These are phyloP conservation scores for Blera fallax DNA, from an alignment of 2,888 invertebrate species.

Conservation along the genomic window DNA sequence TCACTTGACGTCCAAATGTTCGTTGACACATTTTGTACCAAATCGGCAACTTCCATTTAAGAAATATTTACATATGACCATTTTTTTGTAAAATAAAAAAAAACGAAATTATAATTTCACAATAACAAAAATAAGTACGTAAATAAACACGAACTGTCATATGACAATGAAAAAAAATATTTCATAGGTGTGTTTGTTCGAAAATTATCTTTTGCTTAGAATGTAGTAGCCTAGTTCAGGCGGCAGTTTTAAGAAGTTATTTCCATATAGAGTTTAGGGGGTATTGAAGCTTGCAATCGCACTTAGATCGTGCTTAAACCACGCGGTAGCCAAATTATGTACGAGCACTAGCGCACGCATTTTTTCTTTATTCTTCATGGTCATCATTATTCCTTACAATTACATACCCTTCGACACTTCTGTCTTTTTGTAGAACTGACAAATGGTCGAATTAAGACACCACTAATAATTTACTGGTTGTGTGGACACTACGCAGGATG, in stretches of 20 bases:
- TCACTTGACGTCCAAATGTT: conserved; percentile 81
- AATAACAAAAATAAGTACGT: neutral
- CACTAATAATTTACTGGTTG: no score
- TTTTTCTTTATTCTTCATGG: no score
- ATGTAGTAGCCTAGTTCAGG: conserved; percentile 2
- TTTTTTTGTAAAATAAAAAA: conserved; percentile 55
- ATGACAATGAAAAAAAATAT: neutral
- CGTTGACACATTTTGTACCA: conserved; percentile 80
- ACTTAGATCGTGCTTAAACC: no score
- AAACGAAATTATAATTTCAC: neutral
- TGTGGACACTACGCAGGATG: no score
- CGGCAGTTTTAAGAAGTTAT: no score
- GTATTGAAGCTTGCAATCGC: no score
- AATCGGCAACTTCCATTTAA: conserved; percentile 80
- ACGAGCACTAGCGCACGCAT: no score
- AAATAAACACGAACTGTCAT: conserved; percentile 17
- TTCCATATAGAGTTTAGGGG: neutral
- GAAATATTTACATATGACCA: conserved; percentile 80
- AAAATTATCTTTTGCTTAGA: neutral
- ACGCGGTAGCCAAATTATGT: no score
- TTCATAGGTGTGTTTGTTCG: neutral
- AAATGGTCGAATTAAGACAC: no score
- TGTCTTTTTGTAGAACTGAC: no score
- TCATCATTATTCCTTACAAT: no score
- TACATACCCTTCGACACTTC: no score